Evolutionary conservation across 2,888 invertebrate species (phyloP), one percentile per base, ranked within the genome.

Genomic region (Athalia cordata): DNA sequence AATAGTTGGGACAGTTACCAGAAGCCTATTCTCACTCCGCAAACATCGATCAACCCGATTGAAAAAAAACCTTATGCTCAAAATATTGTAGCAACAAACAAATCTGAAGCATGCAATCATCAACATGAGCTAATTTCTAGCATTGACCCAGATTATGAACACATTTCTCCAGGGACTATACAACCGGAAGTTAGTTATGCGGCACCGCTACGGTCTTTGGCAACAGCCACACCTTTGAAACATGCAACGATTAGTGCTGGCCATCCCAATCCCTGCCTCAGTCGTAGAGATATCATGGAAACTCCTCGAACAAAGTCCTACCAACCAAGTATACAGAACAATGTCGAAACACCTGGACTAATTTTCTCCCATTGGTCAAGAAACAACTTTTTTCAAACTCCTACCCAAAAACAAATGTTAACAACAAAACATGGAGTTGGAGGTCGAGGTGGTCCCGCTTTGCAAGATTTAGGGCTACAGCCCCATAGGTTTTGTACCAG

Each of bases 171-270:
- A 55, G 55, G n/a, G 55, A 9, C 9, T 55, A n/a, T 55, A n/a
- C 62, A 4, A 29, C 29, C 0, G 29, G 29, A 29, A 29, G 29
- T 29, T 29, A 29, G 29, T 29, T 29, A 29, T 29, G 29, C 2
- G 29, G 29, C 29, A 29, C 29, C 29, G 29, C 29, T 29, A 29
- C 29, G 29, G 2, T 29, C 29, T 4, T 80, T 81, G 29, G 57
- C 77, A 3, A 74, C 70, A 0, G 85, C 87, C 47, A 89, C 89
- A 7, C 89, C 89, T 3, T 70, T 89, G 59, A 90, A 90, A 79
- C 84, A 84, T 43, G 57, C 82, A 7, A 29, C 79, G 3, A 75
- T 66, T 11, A 80, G 80, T 49, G 79, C 84, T 5, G 15, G 72
- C 45, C 82, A 85, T 55, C 87, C 89, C 59, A 82, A 82, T 5